A percentile compares a stretch with the other conserved stretches of the same genome.
Conservation (phyloP, 2,113 vertebrate genomes). For the Neomonachus schauinslandi region DNA sequence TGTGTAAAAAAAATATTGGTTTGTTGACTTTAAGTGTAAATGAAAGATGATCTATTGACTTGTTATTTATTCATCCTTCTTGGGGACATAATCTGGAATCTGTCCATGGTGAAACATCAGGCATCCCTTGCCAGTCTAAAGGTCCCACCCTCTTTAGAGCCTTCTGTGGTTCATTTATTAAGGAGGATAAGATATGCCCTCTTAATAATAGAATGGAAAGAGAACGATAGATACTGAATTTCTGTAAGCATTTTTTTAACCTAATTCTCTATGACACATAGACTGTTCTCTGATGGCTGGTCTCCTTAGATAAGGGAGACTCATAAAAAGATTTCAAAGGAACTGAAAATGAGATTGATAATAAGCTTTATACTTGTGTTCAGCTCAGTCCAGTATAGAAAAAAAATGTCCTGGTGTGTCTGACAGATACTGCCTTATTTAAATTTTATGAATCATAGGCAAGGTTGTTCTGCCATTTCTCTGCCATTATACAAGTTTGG, state of each 20-base stretch:
- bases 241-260: constrained; percentile 30
- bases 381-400: constrained; percentile 20
- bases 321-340: constrained; percentile 50
- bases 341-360: constrained; percentile 45
- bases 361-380: constrained; percentile 16
- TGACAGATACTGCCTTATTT: neutral
- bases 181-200: neutral
- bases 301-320: neutral
- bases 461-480: constrained; percentile 18
- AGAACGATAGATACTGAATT: neutral
- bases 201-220: neutral
- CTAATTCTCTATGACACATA: neutral
- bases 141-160: neutral
- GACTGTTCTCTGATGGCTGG: neutral
- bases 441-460: constrained; percentile 9
- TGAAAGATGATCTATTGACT: neutral
- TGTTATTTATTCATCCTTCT: neutral
- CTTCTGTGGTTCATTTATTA: constrained; percentile 19
- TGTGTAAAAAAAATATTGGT: neutral
- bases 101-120: neutral
- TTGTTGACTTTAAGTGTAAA: constrained; percentile 7
- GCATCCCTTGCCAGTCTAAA: neutral
- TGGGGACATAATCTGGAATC: neutral
- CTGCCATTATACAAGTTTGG: neutral
- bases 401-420: neutral